Base-by-base conservation (phyloP, 2,113 vertebrate genomes). In the Bothrops jararaca region DNA sequence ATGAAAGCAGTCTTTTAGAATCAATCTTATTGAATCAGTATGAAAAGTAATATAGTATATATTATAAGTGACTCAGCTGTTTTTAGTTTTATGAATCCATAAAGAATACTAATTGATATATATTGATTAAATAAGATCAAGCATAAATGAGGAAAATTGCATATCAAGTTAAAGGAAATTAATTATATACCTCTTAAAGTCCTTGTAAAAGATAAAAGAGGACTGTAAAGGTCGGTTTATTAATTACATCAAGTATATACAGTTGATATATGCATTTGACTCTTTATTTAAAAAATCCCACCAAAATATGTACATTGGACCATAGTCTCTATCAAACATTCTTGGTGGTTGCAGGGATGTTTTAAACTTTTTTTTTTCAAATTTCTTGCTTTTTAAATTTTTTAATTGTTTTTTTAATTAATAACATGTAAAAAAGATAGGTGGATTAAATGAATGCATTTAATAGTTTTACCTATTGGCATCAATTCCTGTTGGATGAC, bases 81-180 rank as follows among this genome's bases (percentile, higher is more conserved):
- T 60, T 64, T 90, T 64, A 58, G 29, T 45, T 90, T 90, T 9
- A 64, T 23, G 26, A 90, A 60, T 18, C 39, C 48, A 45, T 45
- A 24, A 3, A 3, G 26, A 26, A 60, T 89, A 56, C 50, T 94
- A 48, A 96, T 97, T 96, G 95, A 94, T 92, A 94, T 92, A 93
- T 89, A 45, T 96, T 95, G 89, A 88, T 53, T n/a, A 91, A 94
- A 91, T 96, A 89, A 50, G 48, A 53, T 13, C 12, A 97, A 97
- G 97, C 97, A 96, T 96, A 97, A 97, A 94, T 42, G 94, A 96
- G 96, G 94, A 39, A 96, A 96, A 94, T 86, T 95, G 93, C 91
- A 91, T 91, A 93, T 95, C 97, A 85, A 97, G 97, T 97, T 97
- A 97, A 97, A 91, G 92, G 92, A 92, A 94, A 92, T 94, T 96